A percentile compares a stretch with the other conserved stretches of the same genome.
Evolutionary conservation across 1,140 invertebrate species (phyloP).

Genomic region (Zaprionus ghesquierei): DNA sequence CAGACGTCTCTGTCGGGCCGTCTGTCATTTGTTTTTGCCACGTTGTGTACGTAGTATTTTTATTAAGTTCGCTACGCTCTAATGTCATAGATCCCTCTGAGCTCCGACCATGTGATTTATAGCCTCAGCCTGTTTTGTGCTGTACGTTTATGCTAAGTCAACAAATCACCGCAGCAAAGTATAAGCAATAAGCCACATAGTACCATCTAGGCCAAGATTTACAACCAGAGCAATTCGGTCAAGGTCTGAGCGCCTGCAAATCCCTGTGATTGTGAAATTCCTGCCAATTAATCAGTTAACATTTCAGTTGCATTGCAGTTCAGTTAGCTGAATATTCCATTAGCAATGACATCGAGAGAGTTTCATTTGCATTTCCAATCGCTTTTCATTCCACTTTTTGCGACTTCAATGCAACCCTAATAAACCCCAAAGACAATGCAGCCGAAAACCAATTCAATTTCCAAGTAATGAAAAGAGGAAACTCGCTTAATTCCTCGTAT

Average conservation of each 20-base stretch:
- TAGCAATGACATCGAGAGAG: not conserved
- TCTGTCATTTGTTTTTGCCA: slow-evolving; percentile 41
- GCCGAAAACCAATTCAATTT: slow-evolving; percentile 69
- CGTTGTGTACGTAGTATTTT: no score
- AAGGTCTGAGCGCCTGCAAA: not conserved
- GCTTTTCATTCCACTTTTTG: not conserved
- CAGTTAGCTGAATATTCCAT: not conserved
- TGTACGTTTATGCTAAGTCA: slow-evolving; percentile 63
- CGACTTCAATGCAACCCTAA: slow-evolving; percentile 2
- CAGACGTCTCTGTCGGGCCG: slow-evolving; percentile 3
- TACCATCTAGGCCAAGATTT: slow-evolving; percentile 30
- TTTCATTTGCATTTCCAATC: slow-evolving; percentile 14
- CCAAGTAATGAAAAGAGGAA: slow-evolving; percentile 71
- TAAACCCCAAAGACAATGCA: slow-evolving; percentile 29
- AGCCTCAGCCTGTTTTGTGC: slow-evolving; percentile 32
- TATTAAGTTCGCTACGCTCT: slow-evolving; percentile 60
- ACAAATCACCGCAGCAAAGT: slow-evolving; percentile 73
- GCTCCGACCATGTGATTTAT: slow-evolving; percentile 58
- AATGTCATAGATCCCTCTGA: slow-evolving; percentile 29
- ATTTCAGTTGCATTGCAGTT: not conserved
- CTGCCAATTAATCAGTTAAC: not conserved
- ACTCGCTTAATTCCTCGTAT: slow-evolving; percentile 73
- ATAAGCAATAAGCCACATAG: slow-evolving; percentile 55
- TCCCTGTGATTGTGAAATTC: not conserved
- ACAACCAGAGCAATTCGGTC: slow-evolving; percentile 1